Conservation (phyloP, 2,113 vertebrate genomes). For the Eubucco bourcierii region DNA sequence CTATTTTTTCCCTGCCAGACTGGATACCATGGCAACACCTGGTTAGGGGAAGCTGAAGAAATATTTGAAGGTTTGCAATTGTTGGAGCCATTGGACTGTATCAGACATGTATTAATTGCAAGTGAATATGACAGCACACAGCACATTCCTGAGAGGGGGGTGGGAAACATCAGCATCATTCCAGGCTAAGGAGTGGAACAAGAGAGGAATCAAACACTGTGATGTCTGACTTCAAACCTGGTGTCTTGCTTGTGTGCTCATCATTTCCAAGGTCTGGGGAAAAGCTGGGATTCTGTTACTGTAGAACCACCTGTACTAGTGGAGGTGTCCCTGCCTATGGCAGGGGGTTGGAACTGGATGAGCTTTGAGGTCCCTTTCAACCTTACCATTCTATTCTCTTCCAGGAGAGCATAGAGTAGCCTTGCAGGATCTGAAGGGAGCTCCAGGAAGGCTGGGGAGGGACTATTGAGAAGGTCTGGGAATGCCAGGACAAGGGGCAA, state of each 20-base stretch:
- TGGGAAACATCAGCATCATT: conserved; percentile 62
- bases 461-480: too few relatives aligned
- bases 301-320: background rate
- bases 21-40: conserved; percentile 75
- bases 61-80: conserved; percentile 71
- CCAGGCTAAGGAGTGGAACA: conserved; percentile 48
- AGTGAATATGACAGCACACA: conserved; percentile 73
- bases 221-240: conserved; percentile 70
- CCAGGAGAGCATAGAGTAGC: too few relatives aligned
- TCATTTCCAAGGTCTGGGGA: conserved; percentile 59
- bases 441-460: too few relatives aligned
- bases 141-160: conserved; percentile 38
- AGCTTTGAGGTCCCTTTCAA: too few relatives aligned
- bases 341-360: too few relatives aligned
- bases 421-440: too few relatives aligned
- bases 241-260: conserved; percentile 66
- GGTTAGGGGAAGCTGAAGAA: conserved; percentile 68
- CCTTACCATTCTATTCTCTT: too few relatives aligned
- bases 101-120: conserved; percentile 78
- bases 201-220: conserved; percentile 67
- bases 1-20: conserved; percentile 45
- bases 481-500: too few relatives aligned
- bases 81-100: conserved; percentile 71
- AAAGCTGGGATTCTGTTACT: conserved; percentile 59
- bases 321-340: too few relatives aligned